Conservation (phyloP, 2,888 invertebrate genomes). For the Volucella bombylans region DNA sequence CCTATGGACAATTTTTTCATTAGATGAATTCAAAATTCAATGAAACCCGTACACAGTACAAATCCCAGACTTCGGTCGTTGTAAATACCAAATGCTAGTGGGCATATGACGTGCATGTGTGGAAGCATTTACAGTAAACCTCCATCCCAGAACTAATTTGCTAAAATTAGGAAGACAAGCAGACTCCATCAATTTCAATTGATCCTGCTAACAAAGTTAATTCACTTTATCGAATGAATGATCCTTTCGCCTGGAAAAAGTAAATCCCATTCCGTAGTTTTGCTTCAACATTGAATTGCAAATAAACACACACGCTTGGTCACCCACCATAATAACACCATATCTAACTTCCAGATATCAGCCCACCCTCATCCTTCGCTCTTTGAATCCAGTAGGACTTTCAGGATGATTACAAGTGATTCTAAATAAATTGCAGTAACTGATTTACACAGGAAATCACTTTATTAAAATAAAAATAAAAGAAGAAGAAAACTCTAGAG, state of each 20-base stretch:
- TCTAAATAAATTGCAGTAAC: conserved; percentile 71
- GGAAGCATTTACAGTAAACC: background rate
- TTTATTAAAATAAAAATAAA: conserved; percentile 65
- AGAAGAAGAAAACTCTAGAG: conserved; percentile 27
- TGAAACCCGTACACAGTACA: too few relatives aligned
- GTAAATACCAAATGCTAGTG: too few relatives aligned
- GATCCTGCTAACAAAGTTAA: conserved; percentile 69
- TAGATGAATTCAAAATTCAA: too few relatives aligned
- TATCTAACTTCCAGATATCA: background rate
- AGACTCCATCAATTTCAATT: conserved; percentile 71
- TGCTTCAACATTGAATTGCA: conserved; percentile 50
- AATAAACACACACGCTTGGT: conserved; percentile 56
- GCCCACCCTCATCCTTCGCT: background rate
- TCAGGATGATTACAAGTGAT: conserved; percentile 70
- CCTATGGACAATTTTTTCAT: too few relatives aligned
- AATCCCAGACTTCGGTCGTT: too few relatives aligned
- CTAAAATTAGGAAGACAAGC: conserved; percentile 67
- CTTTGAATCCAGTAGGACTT: conserved; percentile 48
- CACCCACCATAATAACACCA: background rate
- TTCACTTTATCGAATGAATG: conserved; percentile 65
- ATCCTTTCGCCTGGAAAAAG: conserved; percentile 54
- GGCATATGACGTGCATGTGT: background rate
- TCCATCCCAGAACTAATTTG: conserved; percentile 42
- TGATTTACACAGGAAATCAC: conserved; percentile 73
- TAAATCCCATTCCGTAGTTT: background rate